These are phyloP conservation scores for Antrozous pallidus DNA, from an alignment of 2,797 vertebrate species.

Conservation along the genomic window DNA sequence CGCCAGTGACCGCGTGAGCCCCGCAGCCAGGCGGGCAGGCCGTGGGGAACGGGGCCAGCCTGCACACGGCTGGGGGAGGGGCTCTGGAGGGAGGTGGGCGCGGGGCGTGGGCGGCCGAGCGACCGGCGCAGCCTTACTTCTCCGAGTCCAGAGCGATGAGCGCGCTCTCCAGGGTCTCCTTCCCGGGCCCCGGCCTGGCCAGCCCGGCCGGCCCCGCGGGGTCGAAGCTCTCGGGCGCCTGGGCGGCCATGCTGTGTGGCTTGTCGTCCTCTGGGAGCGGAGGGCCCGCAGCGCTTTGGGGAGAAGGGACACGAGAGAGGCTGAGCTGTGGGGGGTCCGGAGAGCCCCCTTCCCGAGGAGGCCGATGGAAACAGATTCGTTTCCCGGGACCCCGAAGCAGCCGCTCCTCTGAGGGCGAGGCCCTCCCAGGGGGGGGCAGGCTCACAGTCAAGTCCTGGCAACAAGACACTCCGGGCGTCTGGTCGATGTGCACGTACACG, in stretches of 20 bases:
- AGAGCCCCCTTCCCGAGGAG: neutral
- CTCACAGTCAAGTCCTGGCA: neutral
- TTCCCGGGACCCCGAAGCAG: neutral
- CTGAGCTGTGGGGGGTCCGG: neutral
- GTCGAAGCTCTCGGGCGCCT: conserved; percentile 82
- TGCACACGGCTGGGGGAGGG: fast-evolving
- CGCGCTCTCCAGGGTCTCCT: conserved; percentile 95
- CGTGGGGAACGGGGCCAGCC: fast-evolving
- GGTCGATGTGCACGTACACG: no score
- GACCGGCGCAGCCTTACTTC: conserved; percentile 86
- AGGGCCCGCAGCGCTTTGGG: conserved; percentile 66
- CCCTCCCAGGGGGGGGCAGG: fast-evolving
- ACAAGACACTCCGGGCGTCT: no score
- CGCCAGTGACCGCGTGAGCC: neutral
- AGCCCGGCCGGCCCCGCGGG: conserved; percentile 78
- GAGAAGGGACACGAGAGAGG: neutral
- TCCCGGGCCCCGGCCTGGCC: conserved; percentile 85
- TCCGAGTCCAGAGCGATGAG: conserved; percentile 94
- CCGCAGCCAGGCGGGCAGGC: fast-evolving
- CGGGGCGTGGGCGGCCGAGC: neutral
- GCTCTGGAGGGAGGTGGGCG: neutral
- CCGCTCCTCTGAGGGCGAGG: neutral
- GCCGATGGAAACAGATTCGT: neutral
- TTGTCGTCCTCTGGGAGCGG: conserved; percentile 86
- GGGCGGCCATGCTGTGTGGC: conserved; percentile 84